Conservation (phyloP, 1,140 invertebrate species). For the Heterodera schachtii region DNA sequence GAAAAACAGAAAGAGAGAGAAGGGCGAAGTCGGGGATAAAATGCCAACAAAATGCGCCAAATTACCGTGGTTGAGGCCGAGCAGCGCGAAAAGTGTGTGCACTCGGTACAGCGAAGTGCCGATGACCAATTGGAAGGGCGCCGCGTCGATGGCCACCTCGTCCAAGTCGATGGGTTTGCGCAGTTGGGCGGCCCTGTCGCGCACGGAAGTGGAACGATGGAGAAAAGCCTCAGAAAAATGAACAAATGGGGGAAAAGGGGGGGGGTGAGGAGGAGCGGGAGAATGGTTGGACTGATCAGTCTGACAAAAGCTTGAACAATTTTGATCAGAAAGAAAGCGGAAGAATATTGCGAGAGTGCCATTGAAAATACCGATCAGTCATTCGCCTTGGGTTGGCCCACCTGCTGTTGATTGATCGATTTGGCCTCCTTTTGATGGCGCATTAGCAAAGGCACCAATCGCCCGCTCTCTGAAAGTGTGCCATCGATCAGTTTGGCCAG, state of each 20-base stretch:
- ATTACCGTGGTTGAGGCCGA: constrained; percentile 82
- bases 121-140: constrained; percentile 96
- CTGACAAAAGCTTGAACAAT: no score
- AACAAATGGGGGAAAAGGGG: not conserved
- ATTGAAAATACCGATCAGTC: no score
- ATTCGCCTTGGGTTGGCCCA: no score
- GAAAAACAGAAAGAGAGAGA: no score
- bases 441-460: constrained; percentile 43
- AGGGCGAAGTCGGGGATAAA: no score
- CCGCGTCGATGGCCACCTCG: constrained; percentile 88
- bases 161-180: constrained; percentile 83
- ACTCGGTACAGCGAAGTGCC: constrained; percentile 93
- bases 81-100: constrained; percentile 93
- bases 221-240: not conserved
- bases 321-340: no score
- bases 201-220: not conserved
- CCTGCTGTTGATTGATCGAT: constrained; percentile 13
- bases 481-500: no score
- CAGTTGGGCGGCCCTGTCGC: constrained; percentile 22
- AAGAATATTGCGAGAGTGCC: no score
- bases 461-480: constrained; percentile 32
- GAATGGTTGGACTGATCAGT: no score
- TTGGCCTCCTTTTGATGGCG: constrained; percentile 27
- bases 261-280: not conserved
- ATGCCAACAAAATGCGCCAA: not conserved